phyloP scores from a whole-genome alignment of 2,113 vertebrate species.

The Patagioenas fasciata region DNA sequence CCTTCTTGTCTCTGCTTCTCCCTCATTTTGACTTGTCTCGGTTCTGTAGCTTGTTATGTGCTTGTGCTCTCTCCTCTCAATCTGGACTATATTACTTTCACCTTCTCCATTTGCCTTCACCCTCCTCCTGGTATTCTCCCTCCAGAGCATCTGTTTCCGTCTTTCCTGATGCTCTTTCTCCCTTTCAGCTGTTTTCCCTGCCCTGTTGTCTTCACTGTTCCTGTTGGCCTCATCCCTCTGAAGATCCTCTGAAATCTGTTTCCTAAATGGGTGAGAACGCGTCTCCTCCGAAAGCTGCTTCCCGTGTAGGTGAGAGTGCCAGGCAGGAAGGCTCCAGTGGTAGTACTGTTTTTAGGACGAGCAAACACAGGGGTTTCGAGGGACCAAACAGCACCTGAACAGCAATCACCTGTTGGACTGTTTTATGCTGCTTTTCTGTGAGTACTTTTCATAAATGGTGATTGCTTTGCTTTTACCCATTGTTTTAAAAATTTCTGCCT shows the following conservation, averaged over 20 bases:
- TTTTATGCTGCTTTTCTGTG: not conserved
- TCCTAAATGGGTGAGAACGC: not conserved
- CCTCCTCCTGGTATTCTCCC: not conserved
- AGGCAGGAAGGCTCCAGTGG: not conserved
- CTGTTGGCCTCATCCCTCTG: not conserved
- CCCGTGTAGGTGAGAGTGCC: not conserved
- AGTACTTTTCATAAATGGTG: not conserved
- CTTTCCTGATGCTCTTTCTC: constrained; percentile 9
- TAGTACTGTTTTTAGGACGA: not conserved
- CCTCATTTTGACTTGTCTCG: not conserved
- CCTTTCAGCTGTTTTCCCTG: constrained; percentile 2
- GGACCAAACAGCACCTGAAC: not conserved
- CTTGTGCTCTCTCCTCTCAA: not conserved
- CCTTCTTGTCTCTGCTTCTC: not conserved
- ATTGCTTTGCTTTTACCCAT: not conserved
- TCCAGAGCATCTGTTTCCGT: constrained; percentile 47
- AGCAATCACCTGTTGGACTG: fast-evolving
- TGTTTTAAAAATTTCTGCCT: not conserved
- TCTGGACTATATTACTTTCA: not conserved
- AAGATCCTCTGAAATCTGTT: not conserved
- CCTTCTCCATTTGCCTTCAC: not conserved
- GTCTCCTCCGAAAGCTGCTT: not conserved
- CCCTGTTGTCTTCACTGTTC: not conserved
- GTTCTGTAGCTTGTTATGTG: not conserved
- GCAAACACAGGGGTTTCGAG: not conserved